A percentile compares a stretch with the other conserved stretches of the same genome.
Evolutionary conservation across 2,888 invertebrate species (phyloP).

Genomic region (Arctia plantaginis): DNA sequence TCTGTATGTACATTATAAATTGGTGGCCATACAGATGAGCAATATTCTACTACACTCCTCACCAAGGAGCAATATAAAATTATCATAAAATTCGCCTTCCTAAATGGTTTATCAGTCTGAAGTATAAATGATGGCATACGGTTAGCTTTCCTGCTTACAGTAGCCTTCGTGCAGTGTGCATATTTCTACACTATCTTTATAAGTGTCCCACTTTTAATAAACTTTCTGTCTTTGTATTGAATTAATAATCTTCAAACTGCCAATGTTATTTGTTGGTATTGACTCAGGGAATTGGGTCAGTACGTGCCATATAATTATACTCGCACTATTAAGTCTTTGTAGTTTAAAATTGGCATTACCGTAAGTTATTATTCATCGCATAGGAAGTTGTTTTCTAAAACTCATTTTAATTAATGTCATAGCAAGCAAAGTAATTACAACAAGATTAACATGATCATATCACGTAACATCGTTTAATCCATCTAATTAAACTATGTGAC

Average conservation of each 20-base stretch:
- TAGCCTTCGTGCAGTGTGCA: not conserved
- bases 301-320: not conserved
- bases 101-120: too few species aligned
- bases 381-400: not conserved
- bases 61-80: too few species aligned
- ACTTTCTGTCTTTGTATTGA: constrained; percentile 6
- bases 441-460: not conserved
- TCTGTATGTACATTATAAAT: too few species aligned
- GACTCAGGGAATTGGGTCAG: not conserved
- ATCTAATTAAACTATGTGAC: not conserved
- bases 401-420: not conserved
- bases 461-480: not conserved
- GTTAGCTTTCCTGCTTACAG: too few species aligned
- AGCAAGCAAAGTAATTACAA: not conserved
- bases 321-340: not conserved
- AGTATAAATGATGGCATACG: too few species aligned
- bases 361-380: not conserved
- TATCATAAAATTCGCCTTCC: too few species aligned
- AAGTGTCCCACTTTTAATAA: not conserved
- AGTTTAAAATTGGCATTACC: not conserved
- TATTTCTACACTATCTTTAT: not conserved
- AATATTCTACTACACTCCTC: too few species aligned
- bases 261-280: not conserved
- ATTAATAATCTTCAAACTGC: constrained; percentile 4
- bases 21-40: too few species aligned